phyloP scores from a whole-genome alignment of 2,888 invertebrate genomes.

The Synanthedon myopaeformis region DNA sequence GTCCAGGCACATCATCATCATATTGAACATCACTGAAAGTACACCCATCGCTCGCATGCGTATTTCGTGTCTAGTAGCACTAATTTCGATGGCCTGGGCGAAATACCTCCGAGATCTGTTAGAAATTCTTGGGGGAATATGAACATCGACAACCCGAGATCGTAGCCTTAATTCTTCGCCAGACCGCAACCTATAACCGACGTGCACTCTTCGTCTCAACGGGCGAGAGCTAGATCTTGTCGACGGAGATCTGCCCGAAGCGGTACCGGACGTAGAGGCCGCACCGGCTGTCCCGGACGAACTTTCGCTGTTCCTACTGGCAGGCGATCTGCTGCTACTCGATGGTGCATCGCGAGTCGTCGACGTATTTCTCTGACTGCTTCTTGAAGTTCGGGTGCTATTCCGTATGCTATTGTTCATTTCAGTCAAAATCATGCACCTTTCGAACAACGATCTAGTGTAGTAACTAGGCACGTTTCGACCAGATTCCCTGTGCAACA shows the following conservation, averaged over 20 bases:
- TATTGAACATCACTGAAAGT: constrained; percentile 62
- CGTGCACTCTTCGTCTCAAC: constrained; percentile 32
- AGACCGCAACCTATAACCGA: constrained; percentile 39
- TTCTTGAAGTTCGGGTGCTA: constrained; percentile 20
- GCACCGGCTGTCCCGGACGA: constrained; percentile 16
- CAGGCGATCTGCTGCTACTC: constrained; percentile 11
- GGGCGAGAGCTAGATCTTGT: constrained; percentile 23
- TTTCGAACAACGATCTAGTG: constrained; percentile 49
- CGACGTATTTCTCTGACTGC: constrained; percentile 18
- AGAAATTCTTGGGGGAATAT: constrained; percentile 24
- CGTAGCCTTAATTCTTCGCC: constrained; percentile 45
- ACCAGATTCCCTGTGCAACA: constrained; percentile 61
- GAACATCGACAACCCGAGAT: constrained; percentile 26
- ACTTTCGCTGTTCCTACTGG: constrained; percentile 10
- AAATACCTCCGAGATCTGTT: constrained; percentile 42
- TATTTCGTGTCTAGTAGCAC: constrained; percentile 56
- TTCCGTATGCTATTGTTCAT: constrained; percentile 37
- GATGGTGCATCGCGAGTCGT: constrained; percentile 15
- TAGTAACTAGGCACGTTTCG: constrained; percentile 47
- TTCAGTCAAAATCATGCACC: constrained; percentile 55
- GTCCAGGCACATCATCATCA: constrained; percentile 67
- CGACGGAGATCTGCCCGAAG: constrained; percentile 18
- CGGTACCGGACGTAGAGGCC: constrained; percentile 12
- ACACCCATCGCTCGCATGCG: constrained; percentile 65
- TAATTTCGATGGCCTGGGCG: constrained; percentile 46